Evolutionary conservation across 2,113 vertebrate species (phyloP), one percentile per base, ranked within the genome.

Genomic region (Rhea americana): DNA sequence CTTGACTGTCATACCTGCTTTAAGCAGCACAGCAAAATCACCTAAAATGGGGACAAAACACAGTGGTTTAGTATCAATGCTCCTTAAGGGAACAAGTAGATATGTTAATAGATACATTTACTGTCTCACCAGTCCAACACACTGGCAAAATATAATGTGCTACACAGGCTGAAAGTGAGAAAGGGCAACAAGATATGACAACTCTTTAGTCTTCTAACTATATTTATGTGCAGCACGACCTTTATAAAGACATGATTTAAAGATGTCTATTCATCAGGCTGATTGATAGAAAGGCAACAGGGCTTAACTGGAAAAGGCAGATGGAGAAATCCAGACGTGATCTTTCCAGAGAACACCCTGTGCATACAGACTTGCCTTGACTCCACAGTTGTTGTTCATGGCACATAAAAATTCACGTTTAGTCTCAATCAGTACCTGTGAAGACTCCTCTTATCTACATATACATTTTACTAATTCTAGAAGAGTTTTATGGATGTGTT

Each of bases 11-110:
- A 99, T 99, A 15, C 99, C 99, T 1, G 99, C 99, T 93, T 99
- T 99, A 77, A 99, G 98, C 43, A 99, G 98, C 95, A 99, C 99
- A 1, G 99, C 99, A 96, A 99, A 99, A 97, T 99, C 99, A 95
- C 99, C 99, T 99, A 95, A 5, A 88, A 73, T 2, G 71, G 71
- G 89, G 45, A 82, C 20, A 82, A 24, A 71, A 73, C 13, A 12
- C 43, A 48, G 12, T 15, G 45, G 47, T 32, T 48, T 16, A 13
- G 41, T 4, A 18, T 43, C 59, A 65, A 0, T 12, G 20, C 59
- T 26, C 37, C 59, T n/a, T 5, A 1, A 47, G 3, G 17, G 18
- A 80, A n/a, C 7, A 5, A 2, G 30, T 0, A 41, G 3, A 13
- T 11, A n/a, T 13, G 53, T 41, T 7, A 18, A 8, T 5, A 22